phyloP scores from a whole-genome alignment of 2,113 vertebrate species.

The Pimephales promelas region DNA sequence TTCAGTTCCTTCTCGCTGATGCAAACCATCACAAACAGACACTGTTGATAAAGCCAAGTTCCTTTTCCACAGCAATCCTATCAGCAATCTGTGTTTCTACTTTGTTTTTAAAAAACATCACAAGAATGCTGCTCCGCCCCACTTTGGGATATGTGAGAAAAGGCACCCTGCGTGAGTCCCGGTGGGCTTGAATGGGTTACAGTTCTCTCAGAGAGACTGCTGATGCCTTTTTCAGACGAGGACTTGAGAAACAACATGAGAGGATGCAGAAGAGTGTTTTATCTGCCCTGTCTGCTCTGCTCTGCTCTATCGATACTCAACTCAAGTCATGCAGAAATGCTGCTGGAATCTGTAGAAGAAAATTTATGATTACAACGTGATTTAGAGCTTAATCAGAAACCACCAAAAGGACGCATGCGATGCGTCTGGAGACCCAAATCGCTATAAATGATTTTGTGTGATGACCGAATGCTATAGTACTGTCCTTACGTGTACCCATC shows the following conservation, averaged over 20 bases:
- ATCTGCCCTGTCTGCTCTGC: slow-evolving; percentile 46
- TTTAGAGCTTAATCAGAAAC: slow-evolving; percentile 25
- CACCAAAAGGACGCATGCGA: slow-evolving; percentile 3
- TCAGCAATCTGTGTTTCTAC: slow-evolving; percentile 47
- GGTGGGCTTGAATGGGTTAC: slow-evolving; percentile 41
- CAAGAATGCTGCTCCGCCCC: slow-evolving; percentile 40
- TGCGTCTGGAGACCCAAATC: background rate
- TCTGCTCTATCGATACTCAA: slow-evolving; percentile 21
- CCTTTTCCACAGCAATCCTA: slow-evolving; percentile 32
- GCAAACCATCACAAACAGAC: slow-evolving; percentile 47
- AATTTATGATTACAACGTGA: background rate
- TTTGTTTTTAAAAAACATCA: slow-evolving; percentile 55
- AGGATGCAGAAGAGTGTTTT: slow-evolving; percentile 41
- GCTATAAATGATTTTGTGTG: background rate
- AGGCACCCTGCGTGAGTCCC: slow-evolving; percentile 40
- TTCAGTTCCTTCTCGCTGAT: slow-evolving; percentile 25
- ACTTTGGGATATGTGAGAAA: slow-evolving; percentile 54
- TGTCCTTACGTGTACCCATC: background rate
- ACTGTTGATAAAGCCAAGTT: slow-evolving; percentile 20
- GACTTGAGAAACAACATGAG: slow-evolving; percentile 33
- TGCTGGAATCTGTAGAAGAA: slow-evolving; percentile 7
- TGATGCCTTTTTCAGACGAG: slow-evolving; percentile 60
- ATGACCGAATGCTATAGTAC: background rate
- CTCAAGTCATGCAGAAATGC: slow-evolving; percentile 14
- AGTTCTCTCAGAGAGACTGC: slow-evolving; percentile 38